Conservation (phyloP, 2,888 invertebrate species). For the Eugnorisma glareosa region DNA sequence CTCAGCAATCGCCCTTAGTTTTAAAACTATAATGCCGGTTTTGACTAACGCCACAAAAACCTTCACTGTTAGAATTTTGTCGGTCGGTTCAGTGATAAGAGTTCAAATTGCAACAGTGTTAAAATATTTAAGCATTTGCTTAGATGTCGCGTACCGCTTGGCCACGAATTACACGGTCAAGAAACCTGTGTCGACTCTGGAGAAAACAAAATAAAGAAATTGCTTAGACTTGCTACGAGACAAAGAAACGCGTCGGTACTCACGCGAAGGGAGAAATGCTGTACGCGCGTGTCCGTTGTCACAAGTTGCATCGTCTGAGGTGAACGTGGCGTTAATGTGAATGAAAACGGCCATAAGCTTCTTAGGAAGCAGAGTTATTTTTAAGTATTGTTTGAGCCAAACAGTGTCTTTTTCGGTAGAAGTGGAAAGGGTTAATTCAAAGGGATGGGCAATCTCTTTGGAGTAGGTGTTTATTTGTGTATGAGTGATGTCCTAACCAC, state of each 20-base stretch:
- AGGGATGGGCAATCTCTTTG: not conserved
- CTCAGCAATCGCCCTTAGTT: constrained; percentile 79
- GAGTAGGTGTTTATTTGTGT: constrained; percentile 22
- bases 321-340: not conserved
- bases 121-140: not conserved
- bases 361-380: constrained; percentile 41
- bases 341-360: constrained; percentile 48
- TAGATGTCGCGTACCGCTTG: not conserved
- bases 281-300: not conserved
- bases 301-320: not conserved
- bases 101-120: not conserved
- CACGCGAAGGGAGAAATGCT: not conserved
- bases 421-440: not conserved
- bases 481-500: constrained; percentile 2
- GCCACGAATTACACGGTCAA: not conserved
- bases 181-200: not conserved
- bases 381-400: constrained; percentile 22
- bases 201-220: not conserved
- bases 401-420: constrained; percentile 16
- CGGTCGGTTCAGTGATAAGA: not conserved
- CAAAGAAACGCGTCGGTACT: not conserved
- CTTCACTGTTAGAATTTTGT: not conserved
- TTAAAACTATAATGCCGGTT: constrained; percentile 56
- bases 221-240: not conserved
- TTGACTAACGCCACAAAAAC: not conserved